Evolutionary conservation across 2,888 invertebrate genomes (phyloP).

Genomic region (Zootermopsis nevadensis): DNA sequence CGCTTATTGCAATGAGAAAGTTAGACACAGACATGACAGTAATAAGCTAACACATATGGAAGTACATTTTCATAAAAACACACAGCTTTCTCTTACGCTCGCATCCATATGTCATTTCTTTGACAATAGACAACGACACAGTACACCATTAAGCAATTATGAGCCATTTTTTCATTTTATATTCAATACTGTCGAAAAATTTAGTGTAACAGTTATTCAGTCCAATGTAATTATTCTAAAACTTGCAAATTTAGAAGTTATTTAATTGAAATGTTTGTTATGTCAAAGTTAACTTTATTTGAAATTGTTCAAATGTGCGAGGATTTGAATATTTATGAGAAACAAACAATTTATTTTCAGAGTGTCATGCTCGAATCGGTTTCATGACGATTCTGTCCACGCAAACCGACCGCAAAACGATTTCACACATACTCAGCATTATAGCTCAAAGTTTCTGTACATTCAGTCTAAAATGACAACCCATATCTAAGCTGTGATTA

Average conservation of each 20-base stretch:
- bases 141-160: neutral
- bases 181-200: slow-evolving; percentile 25
- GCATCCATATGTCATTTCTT: neutral
- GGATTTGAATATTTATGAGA: neutral
- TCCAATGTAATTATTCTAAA: neutral
- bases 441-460: too few relatives aligned
- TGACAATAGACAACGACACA: neutral
- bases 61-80: neutral
- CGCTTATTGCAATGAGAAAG: neutral
- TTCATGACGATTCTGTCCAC: neutral
- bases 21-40: neutral
- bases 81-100: neutral
- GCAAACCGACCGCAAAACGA: too few relatives aligned
- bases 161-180: neutral
- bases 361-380: neutral
- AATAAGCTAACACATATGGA: neutral
- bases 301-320: neutral
- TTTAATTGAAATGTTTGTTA: slow-evolving; percentile 23
- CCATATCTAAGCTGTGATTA: too few relatives aligned
- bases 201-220: neutral
- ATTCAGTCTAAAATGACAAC: too few relatives aligned
- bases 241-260: neutral
- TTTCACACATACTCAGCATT: too few relatives aligned
- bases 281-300: neutral
- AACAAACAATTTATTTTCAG: neutral